Percentiles rank a stretch among this genome's conserved stretches.
Evolutionary conservation across 2,113 vertebrate species (phyloP).

Genomic region (Neotoma lepida): DNA sequence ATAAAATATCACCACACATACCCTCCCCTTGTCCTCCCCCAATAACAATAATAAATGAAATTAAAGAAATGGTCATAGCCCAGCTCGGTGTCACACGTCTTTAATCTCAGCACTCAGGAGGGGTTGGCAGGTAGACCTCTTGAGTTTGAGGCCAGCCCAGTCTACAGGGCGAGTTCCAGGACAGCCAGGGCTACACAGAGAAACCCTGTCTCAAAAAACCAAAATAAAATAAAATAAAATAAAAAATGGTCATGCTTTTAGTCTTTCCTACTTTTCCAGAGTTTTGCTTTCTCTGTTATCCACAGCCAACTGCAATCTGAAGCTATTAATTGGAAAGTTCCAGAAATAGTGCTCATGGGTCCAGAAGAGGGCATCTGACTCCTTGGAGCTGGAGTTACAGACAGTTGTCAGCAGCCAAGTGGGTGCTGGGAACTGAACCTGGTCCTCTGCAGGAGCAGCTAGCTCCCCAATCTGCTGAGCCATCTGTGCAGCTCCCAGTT

Average conservation of each 20-base stretch:
- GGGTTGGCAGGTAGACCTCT: background rate
- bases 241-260: background rate
- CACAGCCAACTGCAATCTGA: background rate
- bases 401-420: background rate
- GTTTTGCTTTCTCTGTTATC: background rate
- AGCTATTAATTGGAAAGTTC: background rate
- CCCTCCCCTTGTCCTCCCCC: too few species aligned
- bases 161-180: background rate
- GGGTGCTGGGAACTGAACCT: background rate
- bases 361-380: background rate
- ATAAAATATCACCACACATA: too few species aligned
- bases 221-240: background rate
- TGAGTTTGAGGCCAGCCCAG: background rate
- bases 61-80: background rate
- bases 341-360: background rate
- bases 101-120: background rate
- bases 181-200: background rate
- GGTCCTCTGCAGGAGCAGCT: background rate
- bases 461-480: background rate
- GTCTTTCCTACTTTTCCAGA: background rate
- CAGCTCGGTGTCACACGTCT: background rate
- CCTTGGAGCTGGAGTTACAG: background rate
- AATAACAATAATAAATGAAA: background rate
- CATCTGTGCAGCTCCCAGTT: background rate
- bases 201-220: background rate